phyloP scores from a whole-genome alignment of 2,888 invertebrate species.

The Rugalucina vietnamica region DNA sequence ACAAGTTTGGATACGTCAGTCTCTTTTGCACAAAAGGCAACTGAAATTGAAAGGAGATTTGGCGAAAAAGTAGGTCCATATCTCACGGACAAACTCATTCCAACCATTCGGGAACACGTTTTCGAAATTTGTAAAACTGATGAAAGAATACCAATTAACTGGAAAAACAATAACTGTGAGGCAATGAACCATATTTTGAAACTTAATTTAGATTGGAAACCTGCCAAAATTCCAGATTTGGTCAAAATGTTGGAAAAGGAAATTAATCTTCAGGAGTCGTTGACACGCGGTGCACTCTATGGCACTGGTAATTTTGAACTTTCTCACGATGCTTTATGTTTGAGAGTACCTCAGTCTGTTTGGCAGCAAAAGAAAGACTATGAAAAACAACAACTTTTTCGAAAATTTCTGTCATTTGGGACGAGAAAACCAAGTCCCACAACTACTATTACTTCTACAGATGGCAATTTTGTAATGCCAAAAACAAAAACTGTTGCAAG shows the following conservation, averaged over 20 bases:
- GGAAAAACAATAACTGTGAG: not conserved
- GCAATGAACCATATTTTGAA: constrained; percentile 38
- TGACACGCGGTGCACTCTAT: constrained; percentile 25
- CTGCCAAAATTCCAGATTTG: constrained; percentile 34
- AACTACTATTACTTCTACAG: not conserved
- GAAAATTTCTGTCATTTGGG: not conserved
- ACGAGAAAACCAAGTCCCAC: not conserved
- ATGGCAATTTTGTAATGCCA: not conserved
- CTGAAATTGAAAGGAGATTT: constrained; percentile 19
- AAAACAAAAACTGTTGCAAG: constrained; percentile 17
- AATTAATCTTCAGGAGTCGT: constrained; percentile 21
- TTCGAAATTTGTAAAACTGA: not conserved
- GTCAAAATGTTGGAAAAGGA: constrained; percentile 38
- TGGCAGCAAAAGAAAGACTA: not conserved
- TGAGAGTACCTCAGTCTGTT: not conserved
- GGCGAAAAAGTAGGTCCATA: constrained; percentile 1
- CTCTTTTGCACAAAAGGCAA: constrained; percentile 4
- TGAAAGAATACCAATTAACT: not conserved
- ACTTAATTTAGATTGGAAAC: constrained; percentile 38
- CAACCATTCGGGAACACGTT: not conserved
- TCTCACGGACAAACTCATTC: constrained; percentile 5
- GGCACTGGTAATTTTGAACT: constrained; percentile 31
- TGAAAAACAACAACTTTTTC: not conserved
- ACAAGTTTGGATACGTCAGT: constrained; percentile 13
- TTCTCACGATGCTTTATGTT: not conserved